Evolutionary conservation across 2,888 invertebrate species (phyloP).

Genomic region (Leucoma salicis): DNA sequence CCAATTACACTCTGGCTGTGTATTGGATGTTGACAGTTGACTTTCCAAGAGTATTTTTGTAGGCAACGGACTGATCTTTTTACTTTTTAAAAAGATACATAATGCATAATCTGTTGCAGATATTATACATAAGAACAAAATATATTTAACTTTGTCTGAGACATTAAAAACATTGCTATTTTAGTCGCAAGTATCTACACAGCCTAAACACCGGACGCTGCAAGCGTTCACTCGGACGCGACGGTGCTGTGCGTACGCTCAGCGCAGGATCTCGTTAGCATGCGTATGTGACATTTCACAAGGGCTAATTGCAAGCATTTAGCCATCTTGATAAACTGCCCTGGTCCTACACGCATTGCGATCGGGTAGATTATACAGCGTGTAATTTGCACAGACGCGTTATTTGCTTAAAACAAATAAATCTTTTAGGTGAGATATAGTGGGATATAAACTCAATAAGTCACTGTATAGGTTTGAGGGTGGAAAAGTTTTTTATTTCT

Average conservation of each 20-base stretch:
- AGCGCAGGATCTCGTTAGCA: constrained; percentile 76
- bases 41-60: too few relatives aligned
- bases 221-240: constrained; percentile 13
- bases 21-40: too few relatives aligned
- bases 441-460: too few relatives aligned
- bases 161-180: too few relatives aligned
- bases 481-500: too few relatives aligned
- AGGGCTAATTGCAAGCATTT: constrained; percentile 79
- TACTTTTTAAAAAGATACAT: too few relatives aligned
- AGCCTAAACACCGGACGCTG: constrained; percentile 13
- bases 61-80: too few relatives aligned
- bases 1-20: too few relatives aligned
- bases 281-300: constrained; percentile 79
- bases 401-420: constrained; percentile 13
- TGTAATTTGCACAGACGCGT: constrained; percentile 43
- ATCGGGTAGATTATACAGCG: constrained; percentile 38
- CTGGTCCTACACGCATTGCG: constrained; percentile 55
- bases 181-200: constrained; percentile 24
- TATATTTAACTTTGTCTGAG: too few relatives aligned
- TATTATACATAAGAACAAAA: too few relatives aligned
- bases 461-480: too few relatives aligned
- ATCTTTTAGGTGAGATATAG: constrained; percentile 3
- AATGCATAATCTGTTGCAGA: too few relatives aligned
- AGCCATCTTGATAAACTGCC: constrained; percentile 78
- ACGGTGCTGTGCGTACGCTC: constrained; percentile 42